Evolutionary conservation across 2,888 invertebrate genomes (phyloP), one percentile per base, ranked within the genome.

Genomic region (Drosophila macrospina): DNA sequence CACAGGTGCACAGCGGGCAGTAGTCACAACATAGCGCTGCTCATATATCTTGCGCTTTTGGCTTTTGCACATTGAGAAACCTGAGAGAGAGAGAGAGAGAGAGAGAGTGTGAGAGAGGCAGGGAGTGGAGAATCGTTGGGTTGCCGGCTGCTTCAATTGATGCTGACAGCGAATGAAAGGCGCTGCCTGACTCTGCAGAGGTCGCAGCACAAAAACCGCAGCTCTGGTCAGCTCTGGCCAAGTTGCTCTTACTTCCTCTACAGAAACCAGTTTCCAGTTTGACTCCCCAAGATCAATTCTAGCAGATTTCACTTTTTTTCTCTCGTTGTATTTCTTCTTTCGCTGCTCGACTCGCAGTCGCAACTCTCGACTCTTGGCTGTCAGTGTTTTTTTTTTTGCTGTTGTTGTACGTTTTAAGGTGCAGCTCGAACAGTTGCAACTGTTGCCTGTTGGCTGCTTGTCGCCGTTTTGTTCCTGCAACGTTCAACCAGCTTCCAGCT

Each of bases 91-190:
- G 6, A 13, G 11, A 1, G 13, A 28, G 6, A 8, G 28, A 28
- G 28, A 28, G 5, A 8, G 26, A 16, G 5, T 8, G 20, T n/a
- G 59, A 26, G 20, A 5, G 32, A n/a, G 32, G 15, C 13, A 42
- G 15, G 26, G 57, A 3, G 2, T 11, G 8, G 11, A 36, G 42
- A 34, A 20, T 44, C 32, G 7, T 45, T 52, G 48, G 39, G 47
- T 41, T 47, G 69, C 76, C 68, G 78, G 76, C 84, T 74, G 81
- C 62, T 80, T 80, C 81, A 86, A 86, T 87, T 86, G 87, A 87
- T 86, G 86, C 88, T 86, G 86, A 86, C 86, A 86, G 87, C 86
- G 72, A 87, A 85, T 85, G 86, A 86, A 86, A 86, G 86, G 86
- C 82, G 71, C 74, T 67, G 70, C 44, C 61, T 57, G 72, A 52